Base-by-base conservation (phyloP, 2,888 invertebrate genomes). In the Latrodectus hesperus region DNA sequence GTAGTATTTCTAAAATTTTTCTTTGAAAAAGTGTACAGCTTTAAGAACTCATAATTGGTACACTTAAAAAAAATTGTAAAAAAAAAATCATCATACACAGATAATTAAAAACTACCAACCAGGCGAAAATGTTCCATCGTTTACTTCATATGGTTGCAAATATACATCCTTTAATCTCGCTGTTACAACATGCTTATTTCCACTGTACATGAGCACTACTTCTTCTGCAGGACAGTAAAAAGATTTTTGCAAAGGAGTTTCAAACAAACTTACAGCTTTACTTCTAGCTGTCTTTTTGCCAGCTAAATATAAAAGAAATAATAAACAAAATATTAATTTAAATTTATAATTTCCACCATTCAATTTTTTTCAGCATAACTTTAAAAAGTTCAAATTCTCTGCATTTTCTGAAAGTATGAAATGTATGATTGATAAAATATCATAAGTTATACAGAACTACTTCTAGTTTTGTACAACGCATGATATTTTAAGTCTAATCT, bases 171-270 rank as follows among this genome's bases (percentile, higher is more conserved):
- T 75, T 51, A 88, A 51, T 12, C 68, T 80, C 16, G 75, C 84
- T 14, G 88, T 88, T n/a, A 78, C 88, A 51, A 67, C 60, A 38
- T 79, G 84, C 17, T 84, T 78, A 53, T 83, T 70, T 10, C 11
- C 72, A 55, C 16, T 22, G 22, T 80, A 84, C 22, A 88, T 60
- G 22, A 64, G 53, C 22, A 88, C 68, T 17, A 67, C 53, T 79
- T 88, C 84, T 71, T 81, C 64, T 5, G 65, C 81, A 76, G 74
- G 84, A 52, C 88, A 88, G 17, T 49, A 70, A 38, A 83, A 84
- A 16, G 88, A 88, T n/a, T 75, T 75, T 16, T 70, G 64, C 17
- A 84, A 16, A 17, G 84, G 79, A 80, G 88, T 88, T 80, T 88
- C 80, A 72, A 88, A 88, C 9, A 80, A 55, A 11, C 16, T 75